Conservation (phyloP, 2,888 invertebrate genomes). For the Drosophila mulleri region DNA sequence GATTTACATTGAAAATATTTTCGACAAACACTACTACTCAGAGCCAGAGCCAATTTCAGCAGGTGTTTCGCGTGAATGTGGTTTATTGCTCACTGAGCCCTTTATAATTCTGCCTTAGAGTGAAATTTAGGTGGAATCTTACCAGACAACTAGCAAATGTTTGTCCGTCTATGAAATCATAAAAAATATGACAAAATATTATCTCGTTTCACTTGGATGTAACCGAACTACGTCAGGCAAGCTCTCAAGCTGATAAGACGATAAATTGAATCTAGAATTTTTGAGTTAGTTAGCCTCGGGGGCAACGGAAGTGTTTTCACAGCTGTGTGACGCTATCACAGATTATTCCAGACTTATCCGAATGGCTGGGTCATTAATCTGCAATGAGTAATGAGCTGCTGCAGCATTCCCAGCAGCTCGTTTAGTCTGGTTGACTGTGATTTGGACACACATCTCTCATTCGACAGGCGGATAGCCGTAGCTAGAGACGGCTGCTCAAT, state of each 20-base stretch:
- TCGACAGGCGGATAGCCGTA: conserved; percentile 15
- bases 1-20: conserved; percentile 45
- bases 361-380: conserved; percentile 54
- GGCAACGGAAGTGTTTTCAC: conserved; percentile 59
- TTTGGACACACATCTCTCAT: conserved; percentile 35
- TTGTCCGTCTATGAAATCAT: conserved; percentile 56
- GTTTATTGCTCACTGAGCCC: conserved; percentile 22
- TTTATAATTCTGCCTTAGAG: conserved; percentile 41
- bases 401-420: conserved; percentile 23
- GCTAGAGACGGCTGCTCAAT: conserved; percentile 24
- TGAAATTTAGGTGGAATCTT: conserved; percentile 49
- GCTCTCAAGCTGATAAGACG: conserved; percentile 22
- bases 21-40: neutral
- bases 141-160: conserved; percentile 61
- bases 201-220: conserved; percentile 23
- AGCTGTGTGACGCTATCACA: conserved; percentile 35
- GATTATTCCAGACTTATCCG: conserved; percentile 45
- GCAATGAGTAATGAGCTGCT: conserved; percentile 44
- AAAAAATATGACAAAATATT: conserved; percentile 29
- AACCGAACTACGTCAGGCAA: conserved; percentile 18
- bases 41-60: conserved; percentile 28
- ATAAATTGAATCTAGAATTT: conserved; percentile 14
- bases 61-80: conserved; percentile 46
- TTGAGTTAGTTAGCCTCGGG: conserved; percentile 4
- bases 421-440: conserved; percentile 17